Evolutionary conservation across 1,140 invertebrate genomes (phyloP), one percentile per base, ranked within the genome.

Genomic region (Stenopsyche tienmushanensis): DNA sequence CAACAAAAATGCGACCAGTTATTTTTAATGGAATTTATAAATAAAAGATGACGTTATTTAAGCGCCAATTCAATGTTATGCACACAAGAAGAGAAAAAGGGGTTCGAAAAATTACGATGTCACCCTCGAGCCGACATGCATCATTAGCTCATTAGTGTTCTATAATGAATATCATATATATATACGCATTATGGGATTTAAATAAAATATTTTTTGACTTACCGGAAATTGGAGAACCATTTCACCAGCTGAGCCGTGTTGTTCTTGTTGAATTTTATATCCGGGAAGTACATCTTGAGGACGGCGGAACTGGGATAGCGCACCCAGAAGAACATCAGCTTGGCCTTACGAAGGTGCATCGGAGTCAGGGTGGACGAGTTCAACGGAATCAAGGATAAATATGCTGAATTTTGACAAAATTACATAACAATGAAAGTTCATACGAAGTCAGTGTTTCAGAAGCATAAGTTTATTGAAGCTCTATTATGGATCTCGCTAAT

Each of bases 241-340:
- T 99, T 99, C 84, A 99, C 97, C 76, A 99, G 89, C 84, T 99
- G 98, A 73, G 97, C 97, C 66, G 97, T 99, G 84, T 99, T 99
- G 85, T 99, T 98, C 84, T 99, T 99, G 87, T 99, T 99, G 86
- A 99, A 99, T 79, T 96, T 97, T 82, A 99, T 98, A 85, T 99
- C 98, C 10, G 97, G 97, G 86, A 99, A 99, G 86, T 97, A 99
- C 88, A 96, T 97, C 86, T 99, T 99, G 75, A 99, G 89, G 69
- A 99, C 92, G 72, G 94, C 90, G 45, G 97, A 99, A 79, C 93
- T 97, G 41, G 97, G 97, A 83, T 99, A 99, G 72, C 97, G 88
- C 70, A 97, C 96, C 91, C 95, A 99, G 90, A 99, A 99, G 90
- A 99, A 99, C 98, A 99, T 99, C 82, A 99, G 86, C 85, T 99